phyloP scores from a whole-genome alignment of 2,888 invertebrate species.

The Linnaemya tessellans region DNA sequence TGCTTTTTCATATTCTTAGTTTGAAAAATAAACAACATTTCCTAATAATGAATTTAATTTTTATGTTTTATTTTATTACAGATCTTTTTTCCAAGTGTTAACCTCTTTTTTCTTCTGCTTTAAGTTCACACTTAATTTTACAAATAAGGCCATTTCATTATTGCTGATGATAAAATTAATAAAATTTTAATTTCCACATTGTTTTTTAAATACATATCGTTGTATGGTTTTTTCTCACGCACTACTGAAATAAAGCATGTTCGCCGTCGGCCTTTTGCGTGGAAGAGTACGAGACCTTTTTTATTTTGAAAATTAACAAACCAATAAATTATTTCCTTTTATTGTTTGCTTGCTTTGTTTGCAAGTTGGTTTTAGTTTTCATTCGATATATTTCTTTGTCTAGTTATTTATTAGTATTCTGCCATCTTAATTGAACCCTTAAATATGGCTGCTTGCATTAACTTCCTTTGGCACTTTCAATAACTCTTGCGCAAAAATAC shows the following conservation, averaged over 20 bases:
- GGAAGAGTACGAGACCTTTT: not conserved
- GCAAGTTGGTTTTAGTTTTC: constrained; percentile 37
- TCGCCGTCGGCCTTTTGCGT: constrained; percentile 28
- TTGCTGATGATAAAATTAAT: not conserved
- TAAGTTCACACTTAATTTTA: constrained; percentile 17
- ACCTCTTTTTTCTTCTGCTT: not conserved
- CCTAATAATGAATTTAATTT: too few relatives aligned
- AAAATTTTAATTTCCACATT: constrained; percentile 31
- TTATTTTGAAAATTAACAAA: constrained; percentile 46
- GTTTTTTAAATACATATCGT: not conserved
- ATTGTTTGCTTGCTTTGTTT: constrained; percentile 49
- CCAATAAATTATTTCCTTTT: constrained; percentile 63
- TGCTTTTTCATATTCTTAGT: too few relatives aligned
- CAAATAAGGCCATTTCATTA: constrained; percentile 25
- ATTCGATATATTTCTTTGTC: constrained; percentile 15
- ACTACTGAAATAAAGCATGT: constrained; percentile 12
- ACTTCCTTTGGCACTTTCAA: constrained; percentile 63
- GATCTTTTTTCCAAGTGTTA: not conserved
- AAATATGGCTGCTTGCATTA: constrained; percentile 62
- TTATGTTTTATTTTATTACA: too few relatives aligned
- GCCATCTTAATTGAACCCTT: constrained; percentile 71
- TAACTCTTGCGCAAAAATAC: constrained; percentile 58
- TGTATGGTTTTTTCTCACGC: constrained; percentile 41
- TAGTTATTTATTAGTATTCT: constrained; percentile 63
- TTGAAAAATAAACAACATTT: too few relatives aligned